Evolutionary conservation across 2,888 invertebrate genomes (phyloP).

Genomic region (Heliconius ismenius): DNA sequence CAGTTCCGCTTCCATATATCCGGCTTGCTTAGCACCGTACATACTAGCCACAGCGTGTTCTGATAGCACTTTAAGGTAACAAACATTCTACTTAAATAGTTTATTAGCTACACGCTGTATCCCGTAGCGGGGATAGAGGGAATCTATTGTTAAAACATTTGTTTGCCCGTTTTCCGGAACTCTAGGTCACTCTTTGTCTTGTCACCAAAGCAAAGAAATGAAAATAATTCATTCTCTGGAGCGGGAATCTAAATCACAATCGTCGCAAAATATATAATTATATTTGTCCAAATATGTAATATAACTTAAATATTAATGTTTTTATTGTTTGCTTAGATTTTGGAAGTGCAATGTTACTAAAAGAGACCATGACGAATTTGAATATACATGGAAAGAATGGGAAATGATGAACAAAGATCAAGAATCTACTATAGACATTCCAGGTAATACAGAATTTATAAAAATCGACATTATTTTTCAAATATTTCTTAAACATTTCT

Average conservation of each 20-base stretch:
- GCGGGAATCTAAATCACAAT: not conserved
- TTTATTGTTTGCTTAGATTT: constrained; percentile 79
- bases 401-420: constrained; percentile 90
- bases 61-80: constrained; percentile 90
- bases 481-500: not conserved
- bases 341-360: constrained; percentile 90
- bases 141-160: not conserved
- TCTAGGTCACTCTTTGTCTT: not conserved
- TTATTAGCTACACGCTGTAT: not conserved
- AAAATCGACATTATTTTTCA: not conserved
- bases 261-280: not conserved
- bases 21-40: constrained; percentile 99
- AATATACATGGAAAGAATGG: constrained; percentile 93
- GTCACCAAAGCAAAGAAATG: not conserved
- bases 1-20: constrained; percentile 98
- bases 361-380: constrained; percentile 70
- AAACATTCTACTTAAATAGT: not conserved
- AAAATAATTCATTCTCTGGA: not conserved
- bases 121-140: not conserved
- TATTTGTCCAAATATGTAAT: not conserved
- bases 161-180: not conserved
- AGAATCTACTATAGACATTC: constrained; percentile 86
- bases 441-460: constrained; percentile 76
- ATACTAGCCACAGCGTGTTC: constrained; percentile 97
- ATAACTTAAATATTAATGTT: not conserved